A percentile compares a stretch with the other conserved stretches of the same genome.
phyloP scores from a whole-genome alignment of 1,140 invertebrate species.

The Globodera rostochiensis region DNA sequence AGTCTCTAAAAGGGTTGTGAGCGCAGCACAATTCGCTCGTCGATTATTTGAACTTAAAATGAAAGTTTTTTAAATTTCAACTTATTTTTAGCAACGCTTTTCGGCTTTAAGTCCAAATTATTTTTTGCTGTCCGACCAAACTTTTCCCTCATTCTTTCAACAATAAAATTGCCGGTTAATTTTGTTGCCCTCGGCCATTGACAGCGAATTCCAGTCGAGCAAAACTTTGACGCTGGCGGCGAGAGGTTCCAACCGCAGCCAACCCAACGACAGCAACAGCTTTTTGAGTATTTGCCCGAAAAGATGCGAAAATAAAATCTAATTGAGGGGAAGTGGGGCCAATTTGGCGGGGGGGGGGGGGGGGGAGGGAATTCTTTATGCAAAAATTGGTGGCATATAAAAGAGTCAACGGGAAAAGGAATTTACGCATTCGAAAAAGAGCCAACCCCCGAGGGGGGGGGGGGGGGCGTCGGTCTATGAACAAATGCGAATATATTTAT shows the following conservation, averaged over 20 bases:
- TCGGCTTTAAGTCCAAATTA: not conserved
- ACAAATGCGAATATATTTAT: no score
- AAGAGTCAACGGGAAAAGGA: not conserved
- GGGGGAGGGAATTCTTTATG: not conserved
- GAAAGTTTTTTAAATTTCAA: no score
- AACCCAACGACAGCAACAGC: not conserved
- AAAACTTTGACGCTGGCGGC: not conserved
- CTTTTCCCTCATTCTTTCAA: not conserved
- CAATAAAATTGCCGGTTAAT: not conserved
- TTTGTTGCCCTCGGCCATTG: not conserved
- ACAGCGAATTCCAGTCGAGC: not conserved
- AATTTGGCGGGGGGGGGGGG: not conserved
- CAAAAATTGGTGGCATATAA: slow-evolving; percentile 8
- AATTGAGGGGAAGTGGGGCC: not conserved
- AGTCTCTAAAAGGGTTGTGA: no score
- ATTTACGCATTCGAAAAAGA: not conserved
- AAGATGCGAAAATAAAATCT: slow-evolving; percentile 3
- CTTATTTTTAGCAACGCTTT: not conserved
- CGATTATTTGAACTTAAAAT: no score
- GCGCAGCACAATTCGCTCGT: no score
- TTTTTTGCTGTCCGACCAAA: not conserved
- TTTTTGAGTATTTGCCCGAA: not conserved
- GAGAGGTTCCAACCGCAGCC: not conserved
- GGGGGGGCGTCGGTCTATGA: no score
- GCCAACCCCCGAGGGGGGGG: no score